A percentile compares a stretch with the other conserved stretches of the same genome.
Evolutionary conservation across 1,140 invertebrate genomes (phyloP).

Genomic region (Drosophila pachea): DNA sequence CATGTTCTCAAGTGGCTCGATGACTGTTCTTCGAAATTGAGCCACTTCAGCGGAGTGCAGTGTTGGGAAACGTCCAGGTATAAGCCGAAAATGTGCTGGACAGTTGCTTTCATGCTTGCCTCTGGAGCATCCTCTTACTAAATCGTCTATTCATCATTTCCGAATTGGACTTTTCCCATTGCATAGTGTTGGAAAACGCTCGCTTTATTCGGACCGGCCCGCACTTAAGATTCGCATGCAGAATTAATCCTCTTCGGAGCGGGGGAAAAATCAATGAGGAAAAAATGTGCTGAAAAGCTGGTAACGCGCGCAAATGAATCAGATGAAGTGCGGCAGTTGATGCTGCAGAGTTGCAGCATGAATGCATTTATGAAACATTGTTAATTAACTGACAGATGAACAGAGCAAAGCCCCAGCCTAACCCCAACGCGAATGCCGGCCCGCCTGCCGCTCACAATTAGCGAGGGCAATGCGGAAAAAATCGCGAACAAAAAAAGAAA

Average conservation of each 20-base stretch:
- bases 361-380: constrained; percentile 60
- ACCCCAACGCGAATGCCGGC: background rate
- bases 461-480: constrained; percentile 44
- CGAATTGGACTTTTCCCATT: too few relatives aligned
- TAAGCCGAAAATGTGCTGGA: too few relatives aligned
- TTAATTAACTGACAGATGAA: constrained; percentile 69
- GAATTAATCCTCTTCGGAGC: constrained; percentile 12
- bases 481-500: constrained; percentile 19
- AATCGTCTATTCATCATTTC: too few relatives aligned
- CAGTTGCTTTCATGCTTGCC: too few relatives aligned
- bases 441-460: constrained; percentile 32
- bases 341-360: constrained; percentile 28
- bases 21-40: constrained; percentile 17
- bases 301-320: constrained; percentile 6
- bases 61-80: constrained; percentile 1
- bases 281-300: constrained; percentile 43
- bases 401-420: constrained; percentile 17
- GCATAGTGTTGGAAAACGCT: too few relatives aligned
- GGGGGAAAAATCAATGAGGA: constrained; percentile 4
- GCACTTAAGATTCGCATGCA: constrained; percentile 15
- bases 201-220: too few relatives aligned
- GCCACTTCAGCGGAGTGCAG: constrained; percentile 5
- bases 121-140: too few relatives aligned
- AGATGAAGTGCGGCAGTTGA: constrained; percentile 36
- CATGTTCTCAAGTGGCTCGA: constrained; percentile 26